Conservation (phyloP, 2,888 invertebrate genomes). For the Amiota minor region DNA sequence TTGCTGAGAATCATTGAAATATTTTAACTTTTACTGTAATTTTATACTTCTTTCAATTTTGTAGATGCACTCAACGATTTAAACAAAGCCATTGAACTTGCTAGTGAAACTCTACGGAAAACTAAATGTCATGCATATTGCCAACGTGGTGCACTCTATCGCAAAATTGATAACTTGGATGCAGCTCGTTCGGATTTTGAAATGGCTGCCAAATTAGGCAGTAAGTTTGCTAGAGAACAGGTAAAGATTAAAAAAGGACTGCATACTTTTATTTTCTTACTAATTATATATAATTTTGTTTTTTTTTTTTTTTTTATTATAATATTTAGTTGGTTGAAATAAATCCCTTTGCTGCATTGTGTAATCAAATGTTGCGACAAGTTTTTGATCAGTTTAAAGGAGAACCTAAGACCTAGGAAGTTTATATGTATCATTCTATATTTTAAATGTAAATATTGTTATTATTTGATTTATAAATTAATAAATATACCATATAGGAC, state of each 20-base stretch:
- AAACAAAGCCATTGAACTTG: slow-evolving; percentile 80
- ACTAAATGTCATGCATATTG: slow-evolving; percentile 86
- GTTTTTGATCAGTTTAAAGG: slow-evolving; percentile 78
- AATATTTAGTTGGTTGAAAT: slow-evolving; percentile 84
- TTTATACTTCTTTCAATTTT: slow-evolving; percentile 11
- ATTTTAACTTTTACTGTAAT: neutral
- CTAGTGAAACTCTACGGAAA: slow-evolving; percentile 75
- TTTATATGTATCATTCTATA: too few species aligned
- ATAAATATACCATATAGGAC: too few species aligned
- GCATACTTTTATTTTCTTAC: neutral
- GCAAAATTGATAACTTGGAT: slow-evolving; percentile 80
- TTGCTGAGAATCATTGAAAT: neutral
- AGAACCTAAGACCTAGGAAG: too few species aligned
- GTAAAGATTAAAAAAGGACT: slow-evolving; percentile 71
- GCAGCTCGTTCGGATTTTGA: slow-evolving; percentile 84
- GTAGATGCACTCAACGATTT: slow-evolving; percentile 85
- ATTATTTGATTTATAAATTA: too few species aligned
- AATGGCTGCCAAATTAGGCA: slow-evolving; percentile 86
- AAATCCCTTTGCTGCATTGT: slow-evolving; percentile 96
- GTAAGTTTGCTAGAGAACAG: slow-evolving; percentile 89
- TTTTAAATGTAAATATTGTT: too few species aligned
- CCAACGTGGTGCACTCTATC: slow-evolving; percentile 86
- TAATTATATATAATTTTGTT: neutral
- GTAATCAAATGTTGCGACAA: slow-evolving; percentile 93
- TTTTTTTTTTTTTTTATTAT: neutral